Evolutionary conservation across 2,113 vertebrate genomes (phyloP).

Genomic region (Pholis gunnellus): DNA sequence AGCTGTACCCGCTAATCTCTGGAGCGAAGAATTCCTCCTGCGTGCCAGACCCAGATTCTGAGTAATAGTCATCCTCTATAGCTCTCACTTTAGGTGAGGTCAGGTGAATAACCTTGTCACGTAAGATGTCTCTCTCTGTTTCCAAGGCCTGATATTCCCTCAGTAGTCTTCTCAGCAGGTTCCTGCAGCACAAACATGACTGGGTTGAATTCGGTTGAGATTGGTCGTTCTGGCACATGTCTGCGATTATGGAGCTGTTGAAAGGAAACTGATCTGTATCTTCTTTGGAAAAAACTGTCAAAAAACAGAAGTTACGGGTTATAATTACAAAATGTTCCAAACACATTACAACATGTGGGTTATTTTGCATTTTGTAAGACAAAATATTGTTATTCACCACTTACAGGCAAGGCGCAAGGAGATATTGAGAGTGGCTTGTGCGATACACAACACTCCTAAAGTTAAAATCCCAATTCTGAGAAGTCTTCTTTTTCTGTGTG

Average conservation of each 20-base stretch:
- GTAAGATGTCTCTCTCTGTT: conserved; percentile 17
- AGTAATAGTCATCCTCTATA: background rate
- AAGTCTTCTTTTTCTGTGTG: conserved; percentile 31
- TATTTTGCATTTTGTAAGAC: background rate
- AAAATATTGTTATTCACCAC: conserved; percentile 18
- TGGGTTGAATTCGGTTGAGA: background rate
- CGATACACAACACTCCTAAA: conserved; percentile 50
- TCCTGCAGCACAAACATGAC: conserved; percentile 27
- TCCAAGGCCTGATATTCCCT: background rate
- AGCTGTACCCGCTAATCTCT: background rate
- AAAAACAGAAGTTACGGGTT: background rate
- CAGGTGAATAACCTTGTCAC: background rate
- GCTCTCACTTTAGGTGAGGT: accelerated
- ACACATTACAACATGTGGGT: background rate
- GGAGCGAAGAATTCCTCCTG: accelerated
- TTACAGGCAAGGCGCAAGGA: conserved; percentile 56
- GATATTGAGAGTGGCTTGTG: conserved; percentile 55
- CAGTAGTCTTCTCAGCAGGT: conserved; percentile 15
- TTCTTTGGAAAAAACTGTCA: conserved; percentile 35
- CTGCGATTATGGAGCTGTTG: background rate
- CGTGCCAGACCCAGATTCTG: conserved; percentile 4
- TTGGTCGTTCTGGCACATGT: conserved; percentile 4
- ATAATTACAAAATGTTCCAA: background rate
- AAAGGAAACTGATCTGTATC: conserved; percentile 13
- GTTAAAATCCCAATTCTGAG: conserved; percentile 24